Evolutionary conservation across 2,113 vertebrate genomes (phyloP).

Genomic region (Gallinago media): DNA sequence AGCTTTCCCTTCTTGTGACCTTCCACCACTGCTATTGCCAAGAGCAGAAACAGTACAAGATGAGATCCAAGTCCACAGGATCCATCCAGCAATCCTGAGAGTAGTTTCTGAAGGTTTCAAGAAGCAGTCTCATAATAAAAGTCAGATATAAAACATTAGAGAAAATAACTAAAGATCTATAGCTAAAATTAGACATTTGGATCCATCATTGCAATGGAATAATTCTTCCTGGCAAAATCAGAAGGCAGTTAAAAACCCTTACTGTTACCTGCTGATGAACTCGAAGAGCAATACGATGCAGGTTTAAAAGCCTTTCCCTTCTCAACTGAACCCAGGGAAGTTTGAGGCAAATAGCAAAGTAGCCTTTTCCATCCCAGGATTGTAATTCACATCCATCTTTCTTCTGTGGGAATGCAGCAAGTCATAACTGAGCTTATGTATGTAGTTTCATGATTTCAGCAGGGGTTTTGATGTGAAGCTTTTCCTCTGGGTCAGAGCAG

Average conservation of each 20-base stretch:
- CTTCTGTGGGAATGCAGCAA: not conserved
- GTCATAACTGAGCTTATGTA: not conserved
- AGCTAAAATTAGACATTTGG: not conserved
- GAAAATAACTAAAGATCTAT: not conserved
- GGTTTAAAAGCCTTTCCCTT: not conserved
- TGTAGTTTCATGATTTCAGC: not conserved
- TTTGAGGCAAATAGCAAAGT: not conserved
- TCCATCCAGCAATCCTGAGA: not conserved
- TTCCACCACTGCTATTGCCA: not conserved
- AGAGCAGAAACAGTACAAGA: not conserved
- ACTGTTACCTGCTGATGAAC: not conserved
- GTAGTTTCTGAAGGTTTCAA: not conserved
- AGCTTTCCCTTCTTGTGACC: not conserved
- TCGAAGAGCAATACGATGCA: not conserved
- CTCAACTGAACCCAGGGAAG: not conserved
- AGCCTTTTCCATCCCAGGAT: not conserved
- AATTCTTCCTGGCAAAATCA: not conserved
- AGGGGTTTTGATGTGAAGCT: not conserved
- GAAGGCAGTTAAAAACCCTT: not conserved
- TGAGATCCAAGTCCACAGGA: not conserved
- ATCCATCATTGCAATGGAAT: not conserved
- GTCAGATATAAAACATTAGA: not conserved
- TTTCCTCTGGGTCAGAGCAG: not conserved
- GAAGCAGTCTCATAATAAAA: not conserved
- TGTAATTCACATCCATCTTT: not conserved